phyloP scores from a whole-genome alignment of 2,113 vertebrate genomes.

The Proteles cristata region DNA sequence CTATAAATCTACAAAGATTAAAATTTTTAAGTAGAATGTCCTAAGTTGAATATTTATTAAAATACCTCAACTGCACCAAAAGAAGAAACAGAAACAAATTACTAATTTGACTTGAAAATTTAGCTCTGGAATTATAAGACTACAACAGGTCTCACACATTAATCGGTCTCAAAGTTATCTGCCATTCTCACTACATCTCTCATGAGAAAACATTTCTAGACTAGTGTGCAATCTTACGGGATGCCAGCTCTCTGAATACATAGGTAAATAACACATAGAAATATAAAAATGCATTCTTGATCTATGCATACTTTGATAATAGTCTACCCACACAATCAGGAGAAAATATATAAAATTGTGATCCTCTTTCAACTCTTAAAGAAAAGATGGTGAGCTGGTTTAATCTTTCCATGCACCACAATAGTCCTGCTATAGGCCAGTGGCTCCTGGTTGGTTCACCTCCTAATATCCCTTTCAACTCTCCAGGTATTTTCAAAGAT shows the following conservation, averaged over 20 bases:
- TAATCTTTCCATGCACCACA: background rate
- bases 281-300: constrained; percentile 7
- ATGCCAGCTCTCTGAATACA: background rate
- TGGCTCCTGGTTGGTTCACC: background rate
- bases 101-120: background rate
- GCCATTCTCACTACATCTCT: background rate
- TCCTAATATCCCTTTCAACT: background rate
- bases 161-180: background rate
- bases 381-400: background rate
- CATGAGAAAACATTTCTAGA: background rate
- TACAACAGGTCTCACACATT: background rate
- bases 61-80: constrained; percentile 37
- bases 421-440: background rate
- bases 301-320: background rate
- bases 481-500: background rate
- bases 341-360: background rate
- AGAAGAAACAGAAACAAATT: constrained; percentile 44
- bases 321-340: background rate
- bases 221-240: background rate
- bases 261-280: background rate
- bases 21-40: constrained; percentile 66
- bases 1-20: constrained; percentile 77
- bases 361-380: background rate
- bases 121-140: background rate
- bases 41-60: constrained; percentile 71